Evolutionary conservation across 2,113 vertebrate genomes (phyloP), one percentile per base, ranked within the genome.

Genomic region (Cichladusa arquata): DNA sequence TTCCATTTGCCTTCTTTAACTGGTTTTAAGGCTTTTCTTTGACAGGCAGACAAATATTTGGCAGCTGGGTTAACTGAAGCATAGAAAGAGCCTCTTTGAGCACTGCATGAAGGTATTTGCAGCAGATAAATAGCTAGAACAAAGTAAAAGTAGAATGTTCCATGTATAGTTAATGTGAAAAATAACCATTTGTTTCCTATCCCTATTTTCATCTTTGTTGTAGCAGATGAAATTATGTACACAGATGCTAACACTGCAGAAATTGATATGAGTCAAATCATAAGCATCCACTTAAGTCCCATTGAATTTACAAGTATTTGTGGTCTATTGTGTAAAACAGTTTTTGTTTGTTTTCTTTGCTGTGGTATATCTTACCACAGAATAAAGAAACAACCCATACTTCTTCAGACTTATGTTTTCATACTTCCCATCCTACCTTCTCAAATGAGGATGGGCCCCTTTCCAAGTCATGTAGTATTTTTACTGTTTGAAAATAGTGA

Each of bases 11-110:
- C 87, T 93, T 86, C 80, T 90, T 92, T 66, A 84, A 77, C 76
- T 67, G 56, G 77, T 91, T 94, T 94, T 89, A 89, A 91, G 81
- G 84, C 47, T 94, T 92, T 90, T 70, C 33, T 95, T 77, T 95
- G 95, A 92, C 88, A 90, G 65, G 69, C 91, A 86, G 94, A 88
- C 86, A 92, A 95, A 92, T 93, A 92, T 84, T 94, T 93, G 86
- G 89, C 90, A 90, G 91, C 91, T 94, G 86, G 60, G 83, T 90
- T 90, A 93, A 94, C 38, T 83, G 95, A 88, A 91, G 83, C 94
- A 74, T 92, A 88, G 80, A 92, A 90, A 86, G 79, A 88, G 28
- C 61, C 31, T 88, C 56, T 95, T 56, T 86, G 56, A 95, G 62
- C 0, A 0, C 77, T 74, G 31, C 51, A 83, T 91, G 81, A 86